These are phyloP conservation scores for Ranitomeya imitator DNA, from an alignment of 2,113 vertebrate genomes.

Conservation along the genomic window DNA sequence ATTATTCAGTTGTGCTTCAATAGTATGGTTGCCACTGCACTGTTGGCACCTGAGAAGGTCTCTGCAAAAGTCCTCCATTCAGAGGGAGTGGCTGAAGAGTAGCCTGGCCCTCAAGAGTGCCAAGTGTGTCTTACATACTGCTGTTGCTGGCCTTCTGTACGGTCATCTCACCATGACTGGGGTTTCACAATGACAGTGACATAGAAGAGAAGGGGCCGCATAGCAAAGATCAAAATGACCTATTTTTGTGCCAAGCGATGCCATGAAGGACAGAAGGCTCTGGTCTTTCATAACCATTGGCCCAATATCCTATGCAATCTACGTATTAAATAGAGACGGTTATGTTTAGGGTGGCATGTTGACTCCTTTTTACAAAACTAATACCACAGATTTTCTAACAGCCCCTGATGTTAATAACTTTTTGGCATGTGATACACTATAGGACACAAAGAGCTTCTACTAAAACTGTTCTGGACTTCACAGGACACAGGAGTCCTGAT, in stretches of 20 bases:
- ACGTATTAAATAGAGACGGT: not conserved
- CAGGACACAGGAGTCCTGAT: not conserved
- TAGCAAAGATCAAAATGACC: not conserved
- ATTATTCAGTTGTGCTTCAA: too few species aligned
- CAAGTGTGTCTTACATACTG: too few species aligned
- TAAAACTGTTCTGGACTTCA: not conserved
- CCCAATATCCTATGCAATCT: not conserved
- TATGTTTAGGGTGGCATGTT: not conserved
- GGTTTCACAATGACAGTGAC: not conserved
- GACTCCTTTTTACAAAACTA: not conserved
- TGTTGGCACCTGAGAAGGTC: too few species aligned
- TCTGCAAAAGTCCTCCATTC: too few species aligned
- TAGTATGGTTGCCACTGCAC: too few species aligned
- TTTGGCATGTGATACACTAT: not conserved
- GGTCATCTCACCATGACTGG: too few species aligned
- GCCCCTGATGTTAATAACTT: not conserved
- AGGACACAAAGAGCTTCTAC: not conserved
- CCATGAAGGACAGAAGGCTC: not conserved
- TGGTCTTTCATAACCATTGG: not conserved
- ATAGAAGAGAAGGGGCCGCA: not conserved
- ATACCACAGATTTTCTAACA: not conserved
- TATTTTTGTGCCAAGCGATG: not conserved
- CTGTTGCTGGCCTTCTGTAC: too few species aligned
- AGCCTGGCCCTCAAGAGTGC: too few species aligned
- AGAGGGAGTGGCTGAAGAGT: too few species aligned